Evolutionary conservation across 1,140 invertebrate genomes (phyloP).

Genomic region (Drosophila rhopaloa): DNA sequence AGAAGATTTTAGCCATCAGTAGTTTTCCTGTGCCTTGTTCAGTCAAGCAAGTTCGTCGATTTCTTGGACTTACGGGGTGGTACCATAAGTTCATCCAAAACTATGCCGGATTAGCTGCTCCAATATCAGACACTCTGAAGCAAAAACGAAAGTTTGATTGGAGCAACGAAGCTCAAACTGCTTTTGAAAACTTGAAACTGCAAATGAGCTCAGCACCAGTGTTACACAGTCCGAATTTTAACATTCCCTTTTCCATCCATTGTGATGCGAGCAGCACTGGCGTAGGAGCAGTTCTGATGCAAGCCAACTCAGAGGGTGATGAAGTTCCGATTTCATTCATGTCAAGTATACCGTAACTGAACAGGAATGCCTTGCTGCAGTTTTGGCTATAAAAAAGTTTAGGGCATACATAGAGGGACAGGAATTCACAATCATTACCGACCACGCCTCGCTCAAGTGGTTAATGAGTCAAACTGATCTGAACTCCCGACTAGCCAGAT

Average conservation of each 20-base stretch:
- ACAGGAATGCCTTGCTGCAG: too few relatives aligned
- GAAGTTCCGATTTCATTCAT: too few relatives aligned
- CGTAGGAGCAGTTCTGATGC: neutral
- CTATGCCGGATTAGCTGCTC: conserved; percentile 3
- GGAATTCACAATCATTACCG: neutral
- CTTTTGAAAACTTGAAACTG: neutral
- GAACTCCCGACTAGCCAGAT: too few relatives aligned
- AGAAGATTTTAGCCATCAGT: neutral
- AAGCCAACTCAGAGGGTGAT: neutral
- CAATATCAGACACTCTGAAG: conserved; percentile 4
- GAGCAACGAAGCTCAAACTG: neutral
- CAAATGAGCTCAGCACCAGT: neutral
- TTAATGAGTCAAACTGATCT: too few relatives aligned
- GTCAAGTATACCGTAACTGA: neutral
- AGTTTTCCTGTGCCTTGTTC: neutral
- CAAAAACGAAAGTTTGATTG: too few relatives aligned
- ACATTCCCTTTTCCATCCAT: neutral
- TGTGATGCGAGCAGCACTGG: conserved; percentile 6
- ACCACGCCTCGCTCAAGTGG: neutral
- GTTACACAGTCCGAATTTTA: conserved; percentile 1
- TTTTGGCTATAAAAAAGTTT: neutral
- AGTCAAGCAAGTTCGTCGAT: conserved; percentile 3
- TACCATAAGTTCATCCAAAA: conserved; percentile 16
- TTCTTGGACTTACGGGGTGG: conserved; percentile 8
- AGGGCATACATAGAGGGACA: neutral